Evolutionary conservation across 2,888 invertebrate genomes (phyloP), one percentile per base, ranked within the genome.

Genomic region (Yponomeuta malinellus): DNA sequence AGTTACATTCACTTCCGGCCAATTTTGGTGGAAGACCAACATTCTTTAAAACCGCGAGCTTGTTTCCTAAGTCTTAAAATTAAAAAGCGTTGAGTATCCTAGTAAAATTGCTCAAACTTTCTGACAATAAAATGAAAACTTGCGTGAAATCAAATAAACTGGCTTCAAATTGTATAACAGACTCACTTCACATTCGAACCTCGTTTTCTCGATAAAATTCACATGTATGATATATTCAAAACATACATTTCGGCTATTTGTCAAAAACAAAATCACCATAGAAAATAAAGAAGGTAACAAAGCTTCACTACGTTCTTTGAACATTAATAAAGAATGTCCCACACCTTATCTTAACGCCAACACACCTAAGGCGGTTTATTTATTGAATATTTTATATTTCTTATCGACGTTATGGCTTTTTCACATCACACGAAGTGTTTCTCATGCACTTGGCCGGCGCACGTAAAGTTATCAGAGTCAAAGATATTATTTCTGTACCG

Each of bases 371-470:
- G 8, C 52, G 52, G 52, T 59, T 59, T 59, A 59, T 59, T 59
- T 59, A 59, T 59, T 59, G 52, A 59, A 59, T 59, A 59, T 59
- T 59, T 59, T 59, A 59, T 59, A 59, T 59, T 59, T 59, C 52
- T 59, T 59, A 59, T 59, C 52, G 52, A 59, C 3, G 15, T 59
- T 43, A 43, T 8, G 43, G 8, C 43, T 6, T 8, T 3, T 43
- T 43, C 43, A 43, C 43, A 43, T 43, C 8, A 6, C 43, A 8
- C 43, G 43, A 8, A 43, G 9, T 43, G 43, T 43, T 43, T 43
- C 8, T 37, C 37, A 37, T 4, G 37, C 37, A 43, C 8, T 43
- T 6, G 43, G 33, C 33, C 33, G 6, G 43, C 43, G 43, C 9
- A 43, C 37, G 37, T 37, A 5, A 37, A 37, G 37, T 4, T 37